Evolutionary conservation across 2,113 vertebrate species (phyloP), one percentile per base, ranked within the genome.

Genomic region (Pongo pygmaeus): DNA sequence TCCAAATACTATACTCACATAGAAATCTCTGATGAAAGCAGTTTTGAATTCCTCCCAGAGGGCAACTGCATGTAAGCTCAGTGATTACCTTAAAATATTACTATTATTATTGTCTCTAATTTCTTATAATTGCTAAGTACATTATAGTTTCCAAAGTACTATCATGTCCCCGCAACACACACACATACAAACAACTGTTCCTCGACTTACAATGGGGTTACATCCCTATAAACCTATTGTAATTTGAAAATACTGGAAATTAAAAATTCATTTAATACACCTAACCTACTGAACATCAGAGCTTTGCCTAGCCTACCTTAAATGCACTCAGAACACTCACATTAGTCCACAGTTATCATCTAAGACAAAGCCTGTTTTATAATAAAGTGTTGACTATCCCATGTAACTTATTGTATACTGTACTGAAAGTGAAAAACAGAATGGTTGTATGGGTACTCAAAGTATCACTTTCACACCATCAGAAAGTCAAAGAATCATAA

Each of bases 71-170:
- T 57, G 79, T 64, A 93, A 85, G 32, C 14, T 55, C 77, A 83
- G 61, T 67, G 59, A 48, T 86, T 52, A 95, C 9, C 52, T n/a
- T 91, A 91, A 83, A 90, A 70, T 59, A 94, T 50, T 70, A 94
- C 4, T 70, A 25, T 40, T 79, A 61, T 40, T 94, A 35, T 48
- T 72, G 17, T 40, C 78, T 77, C 55, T n/a, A 61, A 96, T 59
- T 95, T 91, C 46, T 40, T 75, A 16, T 23, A 96, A 55, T 46
- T 80, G 23, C 72, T 89, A 46, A 96, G 87, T 18, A 89, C 35
- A 75, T 38, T 92, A 38, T 57, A 85, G n/a, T 84, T 64, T 77
- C 27, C 43, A 11, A 91, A 74, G 23, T 67, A 78, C 32, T 86
- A 86, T 91, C 70, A 92, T 18, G 16, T 43, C 17, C 61, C 30